Percentiles rank a stretch among this genome's conserved stretches.
Conservation (phyloP, 1,140 invertebrate species). For the Pemphigus obesinymphae region DNA sequence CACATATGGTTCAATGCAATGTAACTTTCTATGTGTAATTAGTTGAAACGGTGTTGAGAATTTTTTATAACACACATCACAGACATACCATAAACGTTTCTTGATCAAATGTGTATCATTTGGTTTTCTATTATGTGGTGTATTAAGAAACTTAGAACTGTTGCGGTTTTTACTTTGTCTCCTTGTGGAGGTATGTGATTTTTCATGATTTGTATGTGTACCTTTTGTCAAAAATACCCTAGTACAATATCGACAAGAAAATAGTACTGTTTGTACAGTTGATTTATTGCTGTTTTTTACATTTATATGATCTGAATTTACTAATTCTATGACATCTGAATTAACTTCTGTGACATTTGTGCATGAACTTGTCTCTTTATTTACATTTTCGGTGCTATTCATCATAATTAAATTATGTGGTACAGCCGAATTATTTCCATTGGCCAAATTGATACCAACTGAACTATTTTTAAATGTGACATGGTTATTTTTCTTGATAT, state of each 20-base stretch:
- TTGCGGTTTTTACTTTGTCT: not conserved
- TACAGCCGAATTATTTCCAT: not conserved
- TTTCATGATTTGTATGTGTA: not conserved
- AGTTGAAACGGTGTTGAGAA: not conserved
- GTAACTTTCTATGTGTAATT: not conserved
- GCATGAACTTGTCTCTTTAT: not conserved
- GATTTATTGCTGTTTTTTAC: not conserved
- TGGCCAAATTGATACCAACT: not conserved
- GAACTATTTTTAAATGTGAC: not conserved
- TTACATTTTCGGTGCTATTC: too few relatives aligned
- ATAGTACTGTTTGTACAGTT: not conserved
- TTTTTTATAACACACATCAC: conserved; percentile 1
- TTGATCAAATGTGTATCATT: not conserved
- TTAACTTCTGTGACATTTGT: not conserved
- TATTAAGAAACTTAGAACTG: not conserved
- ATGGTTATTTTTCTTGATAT: not conserved
- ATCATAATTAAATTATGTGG: too few relatives aligned
- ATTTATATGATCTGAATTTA: not conserved
- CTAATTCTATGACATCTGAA: not conserved
- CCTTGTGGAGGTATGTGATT: not conserved
- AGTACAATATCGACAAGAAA: not conserved
- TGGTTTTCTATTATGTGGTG: not conserved
- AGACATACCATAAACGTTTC: not conserved
- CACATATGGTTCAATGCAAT: not conserved
- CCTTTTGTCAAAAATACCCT: not conserved